These are phyloP conservation scores for Sitta europaea DNA, from an alignment of 2,113 vertebrate species.

Conservation along the genomic window DNA sequence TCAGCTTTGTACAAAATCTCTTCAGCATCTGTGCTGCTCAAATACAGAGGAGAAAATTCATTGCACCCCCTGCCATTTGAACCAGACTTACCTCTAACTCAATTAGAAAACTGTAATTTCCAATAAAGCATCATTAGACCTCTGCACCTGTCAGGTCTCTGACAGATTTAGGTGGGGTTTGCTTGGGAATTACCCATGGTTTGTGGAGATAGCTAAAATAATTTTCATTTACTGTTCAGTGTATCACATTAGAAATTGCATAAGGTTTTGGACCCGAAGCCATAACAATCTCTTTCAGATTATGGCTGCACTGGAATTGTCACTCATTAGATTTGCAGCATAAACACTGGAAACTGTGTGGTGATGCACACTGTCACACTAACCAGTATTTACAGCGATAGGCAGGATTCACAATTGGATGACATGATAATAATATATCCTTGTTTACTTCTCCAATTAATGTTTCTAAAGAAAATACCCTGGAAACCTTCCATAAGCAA, in stretches of 20 bases:
- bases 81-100: background rate
- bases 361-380: slow-evolving; percentile 38
- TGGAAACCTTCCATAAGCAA: slow-evolving; percentile 64
- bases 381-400: slow-evolving; percentile 19
- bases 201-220: background rate
- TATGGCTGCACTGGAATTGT: background rate
- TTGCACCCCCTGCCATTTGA: background rate
- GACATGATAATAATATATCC: slow-evolving; percentile 57
- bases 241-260: background rate
- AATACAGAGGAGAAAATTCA: background rate
- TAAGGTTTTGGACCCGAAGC: background rate
- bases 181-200: background rate
- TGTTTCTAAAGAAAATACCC: slow-evolving; percentile 61
- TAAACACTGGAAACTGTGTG: slow-evolving; percentile 26
- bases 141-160: background rate
- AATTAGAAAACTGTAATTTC: slow-evolving; percentile 6
- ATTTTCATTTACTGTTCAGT: background rate
- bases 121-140: background rate
- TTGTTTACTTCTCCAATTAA: slow-evolving; percentile 74
- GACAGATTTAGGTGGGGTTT: slow-evolving; percentile 6
- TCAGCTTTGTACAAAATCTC: background rate
- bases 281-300: slow-evolving; percentile 1
- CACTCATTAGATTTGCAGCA: slow-evolving; percentile 4
- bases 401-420: slow-evolving; percentile 56
- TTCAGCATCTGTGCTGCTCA: background rate